These are phyloP conservation scores for Passerculus sandwichensis DNA, from an alignment of 2,797 vertebrate genomes.

Conservation along the genomic window DNA sequence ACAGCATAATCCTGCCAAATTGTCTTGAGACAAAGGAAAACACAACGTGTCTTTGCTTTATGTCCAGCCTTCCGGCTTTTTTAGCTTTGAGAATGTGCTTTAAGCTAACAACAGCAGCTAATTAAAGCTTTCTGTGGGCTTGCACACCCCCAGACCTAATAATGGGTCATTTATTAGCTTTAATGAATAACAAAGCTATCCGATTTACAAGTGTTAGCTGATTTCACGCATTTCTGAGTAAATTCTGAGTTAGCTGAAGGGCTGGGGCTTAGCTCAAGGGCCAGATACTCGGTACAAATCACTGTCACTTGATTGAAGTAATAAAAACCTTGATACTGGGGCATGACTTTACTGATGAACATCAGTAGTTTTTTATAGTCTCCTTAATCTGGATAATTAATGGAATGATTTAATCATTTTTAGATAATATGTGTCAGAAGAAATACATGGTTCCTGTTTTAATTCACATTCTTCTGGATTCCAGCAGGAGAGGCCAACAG, in stretches of 20 bases:
- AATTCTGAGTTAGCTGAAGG: slow-evolving; percentile 35
- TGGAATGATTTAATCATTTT: not conserved
- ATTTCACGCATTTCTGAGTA: slow-evolving; percentile 59
- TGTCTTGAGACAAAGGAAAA: slow-evolving; percentile 61
- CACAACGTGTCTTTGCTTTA: slow-evolving; percentile 25
- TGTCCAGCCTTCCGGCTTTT: slow-evolving; percentile 4
- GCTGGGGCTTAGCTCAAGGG: not conserved
- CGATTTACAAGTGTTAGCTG: slow-evolving; percentile 36
- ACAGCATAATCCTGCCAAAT: slow-evolving; percentile 59
- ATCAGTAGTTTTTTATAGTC: not conserved
- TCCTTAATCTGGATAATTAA: slow-evolving; percentile 26
- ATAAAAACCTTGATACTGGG: not conserved
- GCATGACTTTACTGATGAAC: slow-evolving; percentile 1
- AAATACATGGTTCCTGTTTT: not conserved
- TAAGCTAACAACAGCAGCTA: not conserved
- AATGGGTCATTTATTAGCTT: slow-evolving; percentile 67
- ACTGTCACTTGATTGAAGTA: not conserved
- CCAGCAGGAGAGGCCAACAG: not conserved
- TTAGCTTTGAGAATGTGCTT: not conserved
- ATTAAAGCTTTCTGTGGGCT: slow-evolving; percentile 12
- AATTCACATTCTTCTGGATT: slow-evolving; percentile 34
- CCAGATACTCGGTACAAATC: slow-evolving; percentile 22
- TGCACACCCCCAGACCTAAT: slow-evolving; percentile 12
- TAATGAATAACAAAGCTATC: slow-evolving; percentile 62
- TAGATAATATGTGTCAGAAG: not conserved